Conservation (phyloP, 2,113 vertebrate genomes). For the Solea senegalensis region DNA sequence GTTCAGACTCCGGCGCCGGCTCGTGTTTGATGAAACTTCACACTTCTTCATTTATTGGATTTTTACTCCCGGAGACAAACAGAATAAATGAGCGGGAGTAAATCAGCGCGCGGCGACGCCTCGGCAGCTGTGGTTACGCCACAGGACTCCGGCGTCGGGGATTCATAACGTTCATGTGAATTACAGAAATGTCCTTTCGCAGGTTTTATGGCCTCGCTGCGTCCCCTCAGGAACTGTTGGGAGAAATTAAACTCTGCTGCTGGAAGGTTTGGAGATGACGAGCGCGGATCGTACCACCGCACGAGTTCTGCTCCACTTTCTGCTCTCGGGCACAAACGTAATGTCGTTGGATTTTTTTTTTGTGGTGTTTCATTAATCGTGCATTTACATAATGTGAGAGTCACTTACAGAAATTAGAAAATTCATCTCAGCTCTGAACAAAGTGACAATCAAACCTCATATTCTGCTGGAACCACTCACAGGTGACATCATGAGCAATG, state of each 20-base stretch:
- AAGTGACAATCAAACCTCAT: too few relatives aligned
- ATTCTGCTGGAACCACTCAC: too few relatives aligned
- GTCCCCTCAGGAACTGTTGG: conserved; percentile 49
- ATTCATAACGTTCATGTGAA: conserved; percentile 60
- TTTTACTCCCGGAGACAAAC: conserved; percentile 37
- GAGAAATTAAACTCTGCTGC: conserved; percentile 40
- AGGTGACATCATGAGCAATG: too few relatives aligned
- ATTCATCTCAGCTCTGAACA: too few relatives aligned
- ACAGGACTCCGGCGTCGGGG: conserved; percentile 2
- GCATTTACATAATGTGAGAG: too few relatives aligned
- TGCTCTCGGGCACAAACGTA: too few relatives aligned
- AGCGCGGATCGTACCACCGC: background rate
- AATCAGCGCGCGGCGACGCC: conserved; percentile 26
- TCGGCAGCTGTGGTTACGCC: conserved; percentile 27
- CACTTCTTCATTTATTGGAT: conserved; percentile 5
- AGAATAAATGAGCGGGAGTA: conserved; percentile 27
- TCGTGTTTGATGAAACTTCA: background rate
- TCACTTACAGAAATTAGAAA: too few relatives aligned
- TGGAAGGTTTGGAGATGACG: background rate
- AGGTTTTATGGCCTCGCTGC: conserved; percentile 39
- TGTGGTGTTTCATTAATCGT: too few relatives aligned
- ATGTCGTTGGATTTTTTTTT: too few relatives aligned
- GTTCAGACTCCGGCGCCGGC: background rate
- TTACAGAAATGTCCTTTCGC: conserved; percentile 60
- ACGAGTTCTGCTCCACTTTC: too few relatives aligned